Conservation (phyloP, 2,113 vertebrate species). For the Anoura caudifer region DNA sequence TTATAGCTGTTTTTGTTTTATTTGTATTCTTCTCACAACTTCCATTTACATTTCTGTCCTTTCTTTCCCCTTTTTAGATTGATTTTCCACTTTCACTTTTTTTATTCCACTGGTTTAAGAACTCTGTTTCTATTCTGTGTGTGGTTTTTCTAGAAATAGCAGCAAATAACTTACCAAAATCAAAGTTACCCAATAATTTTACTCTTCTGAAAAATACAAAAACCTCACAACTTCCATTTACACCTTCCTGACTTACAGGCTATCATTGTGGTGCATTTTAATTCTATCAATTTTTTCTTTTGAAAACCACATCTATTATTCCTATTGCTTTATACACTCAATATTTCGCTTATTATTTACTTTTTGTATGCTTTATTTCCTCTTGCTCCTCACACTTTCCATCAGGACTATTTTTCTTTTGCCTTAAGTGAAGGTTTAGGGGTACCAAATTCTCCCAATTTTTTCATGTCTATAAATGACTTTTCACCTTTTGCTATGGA, state of each 20-base stretch:
- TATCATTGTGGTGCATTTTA: not conserved
- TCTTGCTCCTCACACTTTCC: not conserved
- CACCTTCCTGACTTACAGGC: no score
- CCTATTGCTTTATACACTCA: not conserved
- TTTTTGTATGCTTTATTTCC: not conserved
- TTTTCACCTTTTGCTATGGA: not conserved
- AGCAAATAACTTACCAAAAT: constrained; percentile 9
- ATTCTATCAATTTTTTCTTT: not conserved
- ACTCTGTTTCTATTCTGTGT: not conserved
- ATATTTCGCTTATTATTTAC: not conserved
- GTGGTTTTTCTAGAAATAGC: constrained; percentile 10
- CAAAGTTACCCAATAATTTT: constrained; percentile 10
- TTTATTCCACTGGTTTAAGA: not conserved
- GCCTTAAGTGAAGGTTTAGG: not conserved
- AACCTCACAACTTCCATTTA: not conserved
- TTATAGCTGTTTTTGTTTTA: not conserved
- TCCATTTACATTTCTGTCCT: not conserved
- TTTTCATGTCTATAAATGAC: not conserved
- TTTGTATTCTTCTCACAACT: not conserved
- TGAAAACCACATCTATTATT: not conserved
- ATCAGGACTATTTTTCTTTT: not conserved
- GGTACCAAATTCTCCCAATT: not conserved
- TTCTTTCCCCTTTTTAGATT: not conserved
- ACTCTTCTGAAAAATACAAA: constrained; percentile 17
- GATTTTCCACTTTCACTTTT: not conserved